These are phyloP conservation scores for Drosophila repleta DNA, from an alignment of 1,140 invertebrate genomes.

Conservation along the genomic window DNA sequence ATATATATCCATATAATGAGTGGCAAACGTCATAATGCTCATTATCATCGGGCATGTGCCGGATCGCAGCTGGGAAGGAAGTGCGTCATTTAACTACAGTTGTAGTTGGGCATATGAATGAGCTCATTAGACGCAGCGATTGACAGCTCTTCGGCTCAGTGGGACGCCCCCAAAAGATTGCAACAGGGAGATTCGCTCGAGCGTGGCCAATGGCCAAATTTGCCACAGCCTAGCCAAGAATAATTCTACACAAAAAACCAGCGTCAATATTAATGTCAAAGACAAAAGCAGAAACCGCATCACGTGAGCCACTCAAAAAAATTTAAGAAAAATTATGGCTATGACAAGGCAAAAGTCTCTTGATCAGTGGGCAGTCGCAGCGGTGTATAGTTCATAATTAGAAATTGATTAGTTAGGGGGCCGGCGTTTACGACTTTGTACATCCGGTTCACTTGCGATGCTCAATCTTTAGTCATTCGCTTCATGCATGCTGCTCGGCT, in stretches of 20 bases:
- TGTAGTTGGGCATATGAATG: conserved; percentile 47
- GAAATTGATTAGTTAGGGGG: conserved; percentile 71
- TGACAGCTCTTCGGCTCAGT: conserved; percentile 53
- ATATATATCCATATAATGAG: conserved; percentile 25
- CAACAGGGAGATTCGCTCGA: conserved; percentile 49
- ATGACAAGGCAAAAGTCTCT: conserved; percentile 46
- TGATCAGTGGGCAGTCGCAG: conserved; percentile 15
- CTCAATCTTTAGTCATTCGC: conserved; percentile 30
- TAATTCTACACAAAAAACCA: conserved; percentile 9
- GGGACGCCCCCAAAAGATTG: conserved; percentile 57
- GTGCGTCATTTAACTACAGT: conserved; percentile 40
- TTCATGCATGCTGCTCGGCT: conserved; percentile 48
- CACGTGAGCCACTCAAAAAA: conserved; percentile 53
- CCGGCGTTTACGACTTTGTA: conserved; percentile 27
- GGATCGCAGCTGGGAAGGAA: conserved; percentile 42
- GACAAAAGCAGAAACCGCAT: conserved; percentile 60
- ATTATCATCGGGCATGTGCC: conserved; percentile 37
- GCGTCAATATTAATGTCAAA: conserved; percentile 63
- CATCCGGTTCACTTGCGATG: conserved; percentile 60
- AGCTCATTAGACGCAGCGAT: conserved; percentile 58
- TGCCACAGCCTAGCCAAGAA: conserved; percentile 19
- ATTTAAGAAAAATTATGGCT: conserved; percentile 6
- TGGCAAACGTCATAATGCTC: conserved; percentile 35
- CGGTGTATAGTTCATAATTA: conserved; percentile 59
- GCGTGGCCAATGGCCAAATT: conserved; percentile 50